Percentiles rank a stretch among this genome's conserved stretches.
Evolutionary conservation across 2,888 invertebrate genomes (phyloP).

Genomic region (Entomobrya proxima): DNA sequence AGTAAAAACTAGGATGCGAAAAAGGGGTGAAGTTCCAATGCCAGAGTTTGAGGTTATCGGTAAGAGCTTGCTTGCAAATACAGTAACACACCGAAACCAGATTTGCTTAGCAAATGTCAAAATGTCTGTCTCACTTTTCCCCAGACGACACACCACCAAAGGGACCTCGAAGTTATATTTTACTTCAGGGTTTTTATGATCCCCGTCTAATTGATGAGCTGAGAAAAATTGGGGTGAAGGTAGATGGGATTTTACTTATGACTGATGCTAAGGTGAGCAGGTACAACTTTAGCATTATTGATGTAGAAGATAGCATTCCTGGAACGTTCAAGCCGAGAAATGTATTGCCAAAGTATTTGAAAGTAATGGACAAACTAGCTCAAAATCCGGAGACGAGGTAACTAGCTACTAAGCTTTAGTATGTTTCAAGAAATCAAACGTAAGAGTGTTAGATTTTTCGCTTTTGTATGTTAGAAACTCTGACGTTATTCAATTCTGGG

Average conservation of each 20-base stretch:
- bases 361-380: slow-evolving; percentile 36
- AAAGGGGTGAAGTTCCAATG: slow-evolving; percentile 65
- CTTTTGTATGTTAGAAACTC: slow-evolving; percentile 1
- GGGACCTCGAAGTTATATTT: slow-evolving; percentile 67
- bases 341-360: slow-evolving; percentile 66
- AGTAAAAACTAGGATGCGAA: slow-evolving; percentile 56
- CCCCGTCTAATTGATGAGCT: slow-evolving; percentile 68
- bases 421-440: background rate
- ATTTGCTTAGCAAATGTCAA: background rate
- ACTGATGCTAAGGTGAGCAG: slow-evolving; percentile 62
- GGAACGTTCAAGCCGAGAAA: slow-evolving; percentile 66
- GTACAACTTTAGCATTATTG: slow-evolving; percentile 70
- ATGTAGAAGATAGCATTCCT: slow-evolving; percentile 72
- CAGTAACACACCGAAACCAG: too few species aligned
- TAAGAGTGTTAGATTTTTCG: background rate
- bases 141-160: slow-evolving; percentile 70
- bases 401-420: background rate
- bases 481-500: slow-evolving; percentile 69
- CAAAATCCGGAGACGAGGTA: slow-evolving; percentile 34
- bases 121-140: too few species aligned
- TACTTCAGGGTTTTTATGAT: slow-evolving; percentile 73
- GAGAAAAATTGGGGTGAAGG: slow-evolving; percentile 66
- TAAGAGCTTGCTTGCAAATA: background rate
- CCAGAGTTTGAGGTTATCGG: slow-evolving; percentile 64
- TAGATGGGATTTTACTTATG: slow-evolving; percentile 71